Evolutionary conservation across 2,797 vertebrate genomes (phyloP).

Genomic region (Cercopithecus mitis): DNA sequence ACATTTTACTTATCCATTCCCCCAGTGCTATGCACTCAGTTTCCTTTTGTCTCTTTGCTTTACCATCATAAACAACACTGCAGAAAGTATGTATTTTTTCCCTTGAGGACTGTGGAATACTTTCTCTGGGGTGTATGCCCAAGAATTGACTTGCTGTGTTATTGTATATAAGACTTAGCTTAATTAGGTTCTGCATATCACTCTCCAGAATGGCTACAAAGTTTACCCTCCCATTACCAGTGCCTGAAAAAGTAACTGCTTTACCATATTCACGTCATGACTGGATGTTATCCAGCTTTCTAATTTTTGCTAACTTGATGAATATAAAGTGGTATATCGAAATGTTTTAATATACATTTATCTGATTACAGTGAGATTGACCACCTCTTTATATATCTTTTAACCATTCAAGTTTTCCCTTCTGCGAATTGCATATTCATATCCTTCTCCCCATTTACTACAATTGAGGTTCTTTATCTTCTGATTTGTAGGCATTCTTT

Average conservation of each 20-base stretch:
- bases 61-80: neutral
- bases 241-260: neutral
- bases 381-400: neutral
- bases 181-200: neutral
- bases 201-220: neutral
- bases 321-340: neutral
- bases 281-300: neutral
- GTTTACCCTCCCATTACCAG: neutral
- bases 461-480: neutral
- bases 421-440: neutral
- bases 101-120: neutral
- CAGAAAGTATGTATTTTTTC: neutral
- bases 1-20: neutral
- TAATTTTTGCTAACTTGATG: constrained; percentile 29
- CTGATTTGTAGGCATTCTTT: neutral
- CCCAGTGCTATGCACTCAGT: neutral
- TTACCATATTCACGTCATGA: neutral
- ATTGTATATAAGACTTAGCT: neutral
- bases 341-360: constrained; percentile 16
- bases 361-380: neutral
- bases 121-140: neutral
- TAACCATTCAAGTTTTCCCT: neutral
- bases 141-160: constrained; percentile 19
- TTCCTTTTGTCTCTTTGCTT: constrained; percentile 19
- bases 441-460: neutral